Conservation (phyloP, 2,888 invertebrate species). For the Agrotis exclamationis region DNA sequence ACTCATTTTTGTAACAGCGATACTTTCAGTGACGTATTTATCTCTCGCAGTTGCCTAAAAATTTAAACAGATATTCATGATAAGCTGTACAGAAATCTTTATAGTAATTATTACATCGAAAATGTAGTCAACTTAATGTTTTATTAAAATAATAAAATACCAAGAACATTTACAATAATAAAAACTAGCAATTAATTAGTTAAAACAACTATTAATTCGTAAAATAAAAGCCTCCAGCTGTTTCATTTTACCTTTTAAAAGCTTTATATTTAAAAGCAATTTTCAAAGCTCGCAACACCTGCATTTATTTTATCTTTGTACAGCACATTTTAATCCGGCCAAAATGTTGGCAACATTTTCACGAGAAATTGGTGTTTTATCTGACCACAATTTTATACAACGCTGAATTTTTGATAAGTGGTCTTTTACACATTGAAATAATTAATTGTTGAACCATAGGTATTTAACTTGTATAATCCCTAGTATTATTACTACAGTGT, state of each 20-base stretch:
- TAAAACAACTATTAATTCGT: not conserved
- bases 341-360: conserved; percentile 26
- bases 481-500: not conserved
- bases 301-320: conserved; percentile 20
- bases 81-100: too few species aligned
- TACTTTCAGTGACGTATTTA: not conserved
- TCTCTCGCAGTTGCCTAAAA: not conserved
- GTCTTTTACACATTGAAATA: not conserved
- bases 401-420: conserved; percentile 1
- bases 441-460: conserved; percentile 1
- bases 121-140: not conserved
- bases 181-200: not conserved
- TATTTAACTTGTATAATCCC: not conserved
- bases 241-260: not conserved
- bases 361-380: not conserved
- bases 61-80: not conserved
- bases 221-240: conserved; percentile 5
- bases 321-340: conserved; percentile 13
- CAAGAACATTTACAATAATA: too few species aligned
- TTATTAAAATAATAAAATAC: not conserved
- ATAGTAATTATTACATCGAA: not conserved
- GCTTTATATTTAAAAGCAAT: not conserved
- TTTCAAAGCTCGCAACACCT: conserved; percentile 7
- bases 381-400: conserved; percentile 13
- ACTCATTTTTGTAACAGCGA: not conserved